These are phyloP conservation scores for Alviniconcha marisindica DNA, from an alignment of 1,140 invertebrate species.

Conservation along the genomic window DNA sequence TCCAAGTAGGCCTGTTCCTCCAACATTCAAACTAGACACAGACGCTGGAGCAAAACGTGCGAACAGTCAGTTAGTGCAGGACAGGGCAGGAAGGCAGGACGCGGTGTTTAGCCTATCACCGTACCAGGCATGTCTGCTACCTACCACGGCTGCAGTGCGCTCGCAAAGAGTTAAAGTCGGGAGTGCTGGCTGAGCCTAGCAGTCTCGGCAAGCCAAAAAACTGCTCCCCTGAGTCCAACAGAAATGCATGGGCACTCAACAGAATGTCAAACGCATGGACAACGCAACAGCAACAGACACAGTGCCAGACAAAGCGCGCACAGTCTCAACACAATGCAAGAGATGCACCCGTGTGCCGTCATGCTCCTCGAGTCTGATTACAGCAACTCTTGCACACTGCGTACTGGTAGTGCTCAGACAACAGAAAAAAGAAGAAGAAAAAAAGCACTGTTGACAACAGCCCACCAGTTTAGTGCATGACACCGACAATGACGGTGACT, in stretches of 20 bases:
- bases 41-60: neutral
- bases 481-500: too few species aligned
- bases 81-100: neutral
- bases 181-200: constrained; percentile 26
- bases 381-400: too few species aligned
- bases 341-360: too few species aligned
- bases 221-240: constrained; percentile 1
- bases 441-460: too few species aligned
- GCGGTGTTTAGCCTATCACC: neutral
- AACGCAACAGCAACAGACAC: too few species aligned
- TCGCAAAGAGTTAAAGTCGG: constrained; percentile 32
- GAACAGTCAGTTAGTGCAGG: constrained; percentile 9
- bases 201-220: neutral
- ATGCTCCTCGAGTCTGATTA: too few species aligned
- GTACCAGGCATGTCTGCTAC: neutral
- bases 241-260: neutral
- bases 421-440: too few species aligned
- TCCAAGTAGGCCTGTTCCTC: neutral
- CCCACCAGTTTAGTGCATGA: too few species aligned
- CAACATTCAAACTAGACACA: neutral
- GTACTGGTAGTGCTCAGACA: too few species aligned
- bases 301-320: too few species aligned
- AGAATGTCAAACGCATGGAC: neutral
- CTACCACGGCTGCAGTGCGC: constrained; percentile 22
- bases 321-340: too few species aligned